Percentiles rank a stretch among this genome's conserved stretches.
phyloP scores from a whole-genome alignment of 2,888 invertebrate species.

The Sarcophaga subvicina region DNA sequence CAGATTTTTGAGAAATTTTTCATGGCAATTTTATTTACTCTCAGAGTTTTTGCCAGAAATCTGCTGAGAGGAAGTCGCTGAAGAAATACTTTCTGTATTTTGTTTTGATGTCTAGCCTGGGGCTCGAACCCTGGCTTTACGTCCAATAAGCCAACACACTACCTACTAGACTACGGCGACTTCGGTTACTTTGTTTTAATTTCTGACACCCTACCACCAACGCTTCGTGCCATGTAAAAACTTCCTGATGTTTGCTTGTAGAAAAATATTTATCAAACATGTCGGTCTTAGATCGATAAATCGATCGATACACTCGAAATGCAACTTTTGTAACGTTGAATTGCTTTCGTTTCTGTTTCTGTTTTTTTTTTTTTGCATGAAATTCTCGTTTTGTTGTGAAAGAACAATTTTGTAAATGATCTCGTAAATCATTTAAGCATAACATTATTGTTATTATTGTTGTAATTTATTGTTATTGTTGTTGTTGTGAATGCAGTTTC shows the following conservation, averaged over 20 bases:
- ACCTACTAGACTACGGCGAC: too few relatives aligned
- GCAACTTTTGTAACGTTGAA: not conserved
- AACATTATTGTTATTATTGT: conserved; percentile 30
- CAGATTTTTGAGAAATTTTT: too few relatives aligned
- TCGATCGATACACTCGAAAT: conserved; percentile 4
- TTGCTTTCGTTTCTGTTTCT: not conserved
- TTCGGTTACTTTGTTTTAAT: too few relatives aligned
- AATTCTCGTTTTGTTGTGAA: conserved; percentile 37
- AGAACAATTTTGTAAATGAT: conserved; percentile 55
- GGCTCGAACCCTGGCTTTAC: too few relatives aligned
- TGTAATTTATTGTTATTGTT: conserved; percentile 14
- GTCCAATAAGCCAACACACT: too few relatives aligned
- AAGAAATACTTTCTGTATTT: too few relatives aligned
- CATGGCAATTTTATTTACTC: too few relatives aligned
- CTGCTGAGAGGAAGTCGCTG: too few relatives aligned
- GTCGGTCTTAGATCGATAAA: not conserved
- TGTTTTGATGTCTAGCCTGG: too few relatives aligned
- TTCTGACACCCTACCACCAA: too few relatives aligned
- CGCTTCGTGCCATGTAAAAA: not conserved
- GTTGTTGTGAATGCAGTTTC: not conserved
- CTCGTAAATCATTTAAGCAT: conserved; percentile 66
- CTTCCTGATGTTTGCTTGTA: conserved; percentile 26
- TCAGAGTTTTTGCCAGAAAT: too few relatives aligned
- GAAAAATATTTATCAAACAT: conserved; percentile 23
- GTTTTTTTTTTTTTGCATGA: not conserved